These are phyloP conservation scores for Caenorhabditis sp. DNA, from an alignment of 2,888 invertebrate genomes.

Conservation along the genomic window DNA sequence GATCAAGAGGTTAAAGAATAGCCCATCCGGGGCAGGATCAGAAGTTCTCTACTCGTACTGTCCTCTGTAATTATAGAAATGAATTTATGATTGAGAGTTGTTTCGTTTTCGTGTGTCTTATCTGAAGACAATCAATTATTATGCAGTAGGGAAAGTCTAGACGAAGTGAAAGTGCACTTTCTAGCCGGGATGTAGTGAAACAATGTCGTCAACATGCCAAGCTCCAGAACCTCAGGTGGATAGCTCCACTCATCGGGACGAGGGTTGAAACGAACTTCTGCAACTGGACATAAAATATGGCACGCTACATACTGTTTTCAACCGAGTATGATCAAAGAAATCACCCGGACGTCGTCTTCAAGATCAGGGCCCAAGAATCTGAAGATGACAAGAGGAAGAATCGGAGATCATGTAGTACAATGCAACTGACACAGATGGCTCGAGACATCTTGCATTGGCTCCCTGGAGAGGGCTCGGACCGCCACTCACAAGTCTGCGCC, in stretches of 20 bases:
- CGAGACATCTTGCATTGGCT: background rate
- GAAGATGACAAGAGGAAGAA: background rate
- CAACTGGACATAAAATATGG: background rate
- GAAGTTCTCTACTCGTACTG: no score
- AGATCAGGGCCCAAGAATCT: background rate
- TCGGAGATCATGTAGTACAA: background rate
- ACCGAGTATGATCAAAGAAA: background rate
- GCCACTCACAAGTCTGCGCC: background rate
- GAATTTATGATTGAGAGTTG: no score
- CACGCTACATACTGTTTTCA: background rate
- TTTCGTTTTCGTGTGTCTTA: no score
- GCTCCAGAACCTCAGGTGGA: background rate
- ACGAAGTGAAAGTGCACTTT: background rate
- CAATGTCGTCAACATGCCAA: background rate
- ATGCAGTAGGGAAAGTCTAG: background rate
- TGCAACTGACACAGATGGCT: conserved; percentile 1
- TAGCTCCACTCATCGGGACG: background rate
- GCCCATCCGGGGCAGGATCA: no score
- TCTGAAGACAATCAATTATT: no score
- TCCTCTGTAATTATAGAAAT: no score
- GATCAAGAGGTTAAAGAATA: no score
- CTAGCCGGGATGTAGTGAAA: background rate
- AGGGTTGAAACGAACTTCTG: background rate
- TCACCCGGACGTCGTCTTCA: background rate
- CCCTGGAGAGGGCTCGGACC: conserved; percentile 5